Evolutionary conservation across 2,113 vertebrate genomes (phyloP), one percentile per base, ranked within the genome.

Genomic region (Ictidomys tridecemlineatus): DNA sequence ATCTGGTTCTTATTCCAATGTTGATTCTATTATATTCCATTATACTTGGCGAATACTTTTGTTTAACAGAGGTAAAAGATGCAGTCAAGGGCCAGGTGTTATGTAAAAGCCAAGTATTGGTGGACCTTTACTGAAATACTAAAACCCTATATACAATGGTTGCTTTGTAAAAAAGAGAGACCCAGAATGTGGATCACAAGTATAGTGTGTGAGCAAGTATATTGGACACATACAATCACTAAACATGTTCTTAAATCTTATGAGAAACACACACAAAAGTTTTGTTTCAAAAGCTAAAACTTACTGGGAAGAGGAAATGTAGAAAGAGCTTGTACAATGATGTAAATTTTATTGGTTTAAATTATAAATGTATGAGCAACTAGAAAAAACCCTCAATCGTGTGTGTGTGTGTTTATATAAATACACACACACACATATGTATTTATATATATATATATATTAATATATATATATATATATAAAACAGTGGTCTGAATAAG

Each of bases 241-340:
- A 16, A 5, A n/a, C 12, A 65, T 94, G 9, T 94, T 84, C 37
- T 91, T 92, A 79, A 73, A 26, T 39, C 63, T 91, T 12, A 39
- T 87, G 89, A 90, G 45, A 87, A 34, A 92, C 11, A 61, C 28
- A n/a, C 11, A 65, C 45, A 91, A 24, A 96, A 6, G 18, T 85
- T 98, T 95, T 96, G 17, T 85, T 93, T 88, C 87, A 84, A 77
- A 97, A 79, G 20, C 56, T 73, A 74, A 72, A 77, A 42, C 83
- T 72, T 32, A 42, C 20, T 69, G 69, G 53, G 5, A 39, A 56
- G 10, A 42, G 24, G 56, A 91, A 79, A 85, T 83, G 65, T 20
- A 88, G 34, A 61, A 94, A 69, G n/a, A 95, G 77, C 30, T 79
- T 93, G 63, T 70, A 14, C 42, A 91, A 16, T 92, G 30, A 61